Evolutionary conservation across 1,140 invertebrate species (phyloP).

Genomic region (Listronotus bonariensis): DNA sequence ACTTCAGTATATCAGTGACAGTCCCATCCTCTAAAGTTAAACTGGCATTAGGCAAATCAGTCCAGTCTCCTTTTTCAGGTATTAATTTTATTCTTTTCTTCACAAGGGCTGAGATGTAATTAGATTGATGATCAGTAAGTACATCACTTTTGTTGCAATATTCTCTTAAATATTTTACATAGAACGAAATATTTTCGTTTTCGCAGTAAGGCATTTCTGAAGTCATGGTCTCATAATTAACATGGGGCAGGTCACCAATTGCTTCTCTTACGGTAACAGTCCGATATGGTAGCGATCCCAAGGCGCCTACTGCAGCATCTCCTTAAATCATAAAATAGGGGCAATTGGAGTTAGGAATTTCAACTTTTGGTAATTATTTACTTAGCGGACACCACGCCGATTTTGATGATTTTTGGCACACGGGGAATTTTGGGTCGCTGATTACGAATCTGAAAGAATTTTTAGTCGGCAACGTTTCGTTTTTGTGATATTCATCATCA

Average conservation of each 20-base stretch:
- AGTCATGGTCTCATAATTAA: constrained; percentile 10
- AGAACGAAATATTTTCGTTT: constrained; percentile 76
- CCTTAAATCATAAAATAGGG: neutral
- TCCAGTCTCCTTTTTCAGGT: constrained; percentile 83
- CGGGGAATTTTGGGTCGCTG: too few species aligned
- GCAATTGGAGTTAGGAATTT: too few species aligned
- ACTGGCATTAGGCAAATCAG: constrained; percentile 81
- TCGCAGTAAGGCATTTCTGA: constrained; percentile 21
- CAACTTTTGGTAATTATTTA: too few species aligned
- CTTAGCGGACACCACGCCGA: too few species aligned
- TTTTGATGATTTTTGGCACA: too few species aligned
- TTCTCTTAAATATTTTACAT: constrained; percentile 60
- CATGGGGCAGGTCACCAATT: constrained; percentile 75
- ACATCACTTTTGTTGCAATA: constrained; percentile 13
- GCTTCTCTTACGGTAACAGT: constrained; percentile 70
- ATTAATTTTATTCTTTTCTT: constrained; percentile 72
- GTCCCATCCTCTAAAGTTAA: constrained; percentile 73
- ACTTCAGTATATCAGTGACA: constrained; percentile 64
- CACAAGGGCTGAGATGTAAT: constrained; percentile 79
- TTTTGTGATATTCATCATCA: too few species aligned
- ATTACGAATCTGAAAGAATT: too few species aligned
- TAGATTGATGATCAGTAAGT: constrained; percentile 77
- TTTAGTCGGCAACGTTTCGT: too few species aligned
- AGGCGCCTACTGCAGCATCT: neutral
- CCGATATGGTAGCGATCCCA: constrained; percentile 42